Base-by-base conservation (phyloP, 2,888 invertebrate genomes). In the Drosophila mimica region DNA sequence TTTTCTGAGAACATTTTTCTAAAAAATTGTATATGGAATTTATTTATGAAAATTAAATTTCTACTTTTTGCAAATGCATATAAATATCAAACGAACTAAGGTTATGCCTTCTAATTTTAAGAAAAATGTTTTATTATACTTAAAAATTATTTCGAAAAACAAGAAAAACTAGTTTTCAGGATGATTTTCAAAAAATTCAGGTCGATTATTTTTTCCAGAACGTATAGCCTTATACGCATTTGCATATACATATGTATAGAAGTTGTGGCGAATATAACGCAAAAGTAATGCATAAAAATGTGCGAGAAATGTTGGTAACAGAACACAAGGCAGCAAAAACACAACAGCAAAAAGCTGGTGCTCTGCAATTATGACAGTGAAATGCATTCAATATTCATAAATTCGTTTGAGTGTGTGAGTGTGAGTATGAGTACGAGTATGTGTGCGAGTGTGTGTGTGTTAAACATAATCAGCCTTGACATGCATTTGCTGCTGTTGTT, bases 301-400 rank as follows among this genome's bases (percentile, higher is more conserved):
- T 67, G 75, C 63, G 64, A 76, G 48, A 58, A 73, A 74, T 74
- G 54, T 46, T 65, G 71, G 20, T 52, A 77, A 77, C 67, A 64
- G 58, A 72, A 70, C 61, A 67, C 60, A 46, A 48, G 60, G 51
- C 57, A 46, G 46, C 51, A 70, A 71, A 75, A 46, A 46, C 46
- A 56, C 68, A 78, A 63, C 80, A 72, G 66, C 76, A 69, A 79
- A 70, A 82, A 71, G 79, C 76, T 79, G 75, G 71, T 75, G 73
- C 76, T 79, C 78, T 70, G 80, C 76, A 80, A 84, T 74, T 87
- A 83, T 89, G 88, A 83, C 81, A 89, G 88, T 85, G 76, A 84
- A 82, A 84, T 77, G 85, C 74, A 87, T 87, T 88, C 80, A 83
- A 84, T 83, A 85, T 83, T 88, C 82, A 88, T 83, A 83, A 79